These are phyloP conservation scores for Smittia sp. DNA, from an alignment of 2,888 invertebrate genomes.

Conservation along the genomic window DNA sequence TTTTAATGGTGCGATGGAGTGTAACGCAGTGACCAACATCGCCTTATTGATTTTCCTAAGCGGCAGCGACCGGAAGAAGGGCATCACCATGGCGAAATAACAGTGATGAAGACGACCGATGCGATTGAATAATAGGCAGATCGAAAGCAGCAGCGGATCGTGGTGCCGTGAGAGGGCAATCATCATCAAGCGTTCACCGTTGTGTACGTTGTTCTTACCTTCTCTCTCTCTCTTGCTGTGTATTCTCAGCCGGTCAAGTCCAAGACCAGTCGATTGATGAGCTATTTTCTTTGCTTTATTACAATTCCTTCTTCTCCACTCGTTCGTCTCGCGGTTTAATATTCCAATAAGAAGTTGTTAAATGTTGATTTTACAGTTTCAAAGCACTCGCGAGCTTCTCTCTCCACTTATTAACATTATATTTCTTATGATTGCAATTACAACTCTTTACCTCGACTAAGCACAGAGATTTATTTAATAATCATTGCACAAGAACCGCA, in stretches of 20 bases:
- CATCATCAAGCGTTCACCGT: background rate
- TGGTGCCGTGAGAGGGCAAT: background rate
- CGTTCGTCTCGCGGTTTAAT: background rate
- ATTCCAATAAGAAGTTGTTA: conserved; percentile 32
- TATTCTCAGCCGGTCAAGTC: conserved; percentile 5
- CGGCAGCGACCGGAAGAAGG: background rate
- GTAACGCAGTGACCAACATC: background rate
- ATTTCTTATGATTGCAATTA: background rate
- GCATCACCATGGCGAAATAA: background rate
- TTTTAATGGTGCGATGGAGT: background rate
- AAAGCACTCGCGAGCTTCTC: conserved; percentile 30
- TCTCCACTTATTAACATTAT: conserved; percentile 27
- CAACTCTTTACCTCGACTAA: background rate
- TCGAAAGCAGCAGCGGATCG: background rate
- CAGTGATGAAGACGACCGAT: background rate
- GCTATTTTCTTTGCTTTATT: conserved; percentile 6
- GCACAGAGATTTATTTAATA: background rate
- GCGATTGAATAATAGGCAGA: background rate
- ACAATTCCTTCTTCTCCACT: background rate
- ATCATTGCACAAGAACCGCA: background rate
- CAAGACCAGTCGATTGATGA: conserved; percentile 8
- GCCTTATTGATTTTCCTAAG: background rate
- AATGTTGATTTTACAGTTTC: conserved; percentile 41
- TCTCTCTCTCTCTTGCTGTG: background rate
- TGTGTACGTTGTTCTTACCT: background rate